Evolutionary conservation across 2,888 invertebrate genomes (phyloP).

Genomic region (Amphimallon solstitiale): DNA sequence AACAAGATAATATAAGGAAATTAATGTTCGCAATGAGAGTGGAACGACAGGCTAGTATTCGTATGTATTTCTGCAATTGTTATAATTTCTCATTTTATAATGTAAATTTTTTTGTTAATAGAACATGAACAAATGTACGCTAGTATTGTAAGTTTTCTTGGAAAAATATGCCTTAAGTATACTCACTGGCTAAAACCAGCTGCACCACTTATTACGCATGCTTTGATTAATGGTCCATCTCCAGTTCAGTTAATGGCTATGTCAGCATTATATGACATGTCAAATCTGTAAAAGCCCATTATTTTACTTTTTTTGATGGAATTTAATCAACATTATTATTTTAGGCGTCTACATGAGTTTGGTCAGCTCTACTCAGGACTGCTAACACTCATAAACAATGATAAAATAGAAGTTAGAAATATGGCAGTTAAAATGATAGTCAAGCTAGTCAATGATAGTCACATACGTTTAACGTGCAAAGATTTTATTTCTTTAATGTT

Average conservation of each 20-base stretch:
- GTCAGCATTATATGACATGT: constrained; percentile 17
- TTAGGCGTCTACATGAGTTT: constrained; percentile 14
- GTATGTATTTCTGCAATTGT: neutral
- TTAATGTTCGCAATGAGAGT: neutral
- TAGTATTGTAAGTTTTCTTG: constrained; percentile 17
- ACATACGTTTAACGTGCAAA: neutral
- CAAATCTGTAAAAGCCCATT: constrained; percentile 7
- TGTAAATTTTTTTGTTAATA: neutral
- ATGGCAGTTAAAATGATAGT: constrained; percentile 23
- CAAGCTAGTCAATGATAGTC: constrained; percentile 19
- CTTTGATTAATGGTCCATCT: constrained; percentile 1
- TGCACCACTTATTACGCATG: neutral
- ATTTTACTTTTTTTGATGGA: neutral
- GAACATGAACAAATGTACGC: neutral
- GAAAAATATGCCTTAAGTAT: constrained; percentile 25
- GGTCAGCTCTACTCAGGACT: constrained; percentile 8
- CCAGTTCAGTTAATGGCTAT: constrained; percentile 11
- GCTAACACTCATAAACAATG: constrained; percentile 1
- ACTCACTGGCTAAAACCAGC: neutral
- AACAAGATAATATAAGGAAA: neutral
- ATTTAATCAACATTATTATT: neutral
- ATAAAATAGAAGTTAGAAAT: constrained; percentile 5
- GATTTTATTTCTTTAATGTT: constrained; percentile 18
- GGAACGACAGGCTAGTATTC: neutral
- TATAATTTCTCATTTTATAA: too few relatives aligned